Conservation (phyloP, 1,140 invertebrate genomes). For the Tetramorium parvispinum region DNA sequence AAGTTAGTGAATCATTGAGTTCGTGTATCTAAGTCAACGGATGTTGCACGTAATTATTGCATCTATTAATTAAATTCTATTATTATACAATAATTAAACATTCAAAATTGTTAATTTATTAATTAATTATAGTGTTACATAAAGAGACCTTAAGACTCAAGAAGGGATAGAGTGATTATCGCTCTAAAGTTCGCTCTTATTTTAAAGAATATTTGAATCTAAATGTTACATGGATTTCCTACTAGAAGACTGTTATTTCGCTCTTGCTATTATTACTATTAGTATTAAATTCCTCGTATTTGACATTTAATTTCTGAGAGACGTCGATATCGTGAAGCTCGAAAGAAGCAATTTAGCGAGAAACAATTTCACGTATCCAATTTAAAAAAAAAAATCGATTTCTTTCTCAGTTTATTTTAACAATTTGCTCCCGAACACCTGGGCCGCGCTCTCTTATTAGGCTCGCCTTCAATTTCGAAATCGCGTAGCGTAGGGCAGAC, state of each 20-base stretch:
- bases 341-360: not conserved
- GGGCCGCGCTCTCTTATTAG: no score
- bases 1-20: conserved; percentile 68
- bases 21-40: conserved; percentile 36
- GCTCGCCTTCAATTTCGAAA: not conserved
- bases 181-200: not conserved
- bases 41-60: not conserved
- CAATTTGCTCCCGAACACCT: not conserved
- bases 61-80: not conserved
- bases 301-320: not conserved
- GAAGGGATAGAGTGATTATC: no score
- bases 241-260: not conserved
- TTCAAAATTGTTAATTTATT: not conserved
- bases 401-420: not conserved
- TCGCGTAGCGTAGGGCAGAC: not conserved
- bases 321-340: not conserved
- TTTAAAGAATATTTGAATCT: not conserved
- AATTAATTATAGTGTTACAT: not conserved
- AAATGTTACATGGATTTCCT: not conserved
- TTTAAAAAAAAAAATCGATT: not conserved
- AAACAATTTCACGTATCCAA: not conserved
- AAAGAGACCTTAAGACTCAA: not conserved
- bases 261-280: not conserved
- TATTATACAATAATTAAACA: not conserved
- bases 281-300: not conserved